phyloP scores from a whole-genome alignment of 2,113 vertebrate genomes.

The Aptenodytes forsteri region DNA sequence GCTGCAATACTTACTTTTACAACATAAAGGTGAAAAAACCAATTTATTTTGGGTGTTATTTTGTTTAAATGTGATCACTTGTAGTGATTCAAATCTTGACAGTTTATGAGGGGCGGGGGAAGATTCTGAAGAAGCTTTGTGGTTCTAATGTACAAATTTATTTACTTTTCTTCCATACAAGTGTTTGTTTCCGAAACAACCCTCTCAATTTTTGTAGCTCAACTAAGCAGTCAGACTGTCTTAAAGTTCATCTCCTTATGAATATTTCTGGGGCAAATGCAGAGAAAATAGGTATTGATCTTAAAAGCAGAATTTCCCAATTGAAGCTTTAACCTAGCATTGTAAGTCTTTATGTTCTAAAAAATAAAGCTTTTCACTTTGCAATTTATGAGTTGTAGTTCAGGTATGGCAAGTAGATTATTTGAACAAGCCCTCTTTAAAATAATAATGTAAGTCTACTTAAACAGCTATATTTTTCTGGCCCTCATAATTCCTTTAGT shows the following conservation, averaged over 20 bases:
- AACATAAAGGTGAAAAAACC: not conserved
- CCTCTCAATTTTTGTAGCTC: not conserved
- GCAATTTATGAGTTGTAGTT: not conserved
- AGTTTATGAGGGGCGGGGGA: accelerated
- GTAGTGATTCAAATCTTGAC: not conserved
- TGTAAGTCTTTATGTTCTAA: not conserved
- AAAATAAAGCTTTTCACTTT: not conserved
- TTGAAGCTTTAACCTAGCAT: not conserved
- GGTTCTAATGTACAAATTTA: not conserved
- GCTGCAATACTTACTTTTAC: not conserved
- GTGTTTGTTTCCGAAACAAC: not conserved
- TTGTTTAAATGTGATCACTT: not conserved
- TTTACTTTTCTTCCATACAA: not conserved
- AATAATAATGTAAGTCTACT: not conserved
- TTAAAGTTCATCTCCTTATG: not conserved
- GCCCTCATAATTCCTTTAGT: not conserved
- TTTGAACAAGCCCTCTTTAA: not conserved
- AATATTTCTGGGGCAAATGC: not conserved
- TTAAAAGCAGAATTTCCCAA: not conserved
- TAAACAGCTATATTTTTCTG: not conserved
- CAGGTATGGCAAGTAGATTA: not conserved
- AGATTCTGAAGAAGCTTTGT: not conserved
- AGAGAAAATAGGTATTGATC: not conserved
- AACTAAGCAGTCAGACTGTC: not conserved
- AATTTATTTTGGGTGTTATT: not conserved